Evolutionary conservation across 2,113 vertebrate species (phyloP), one percentile per base, ranked within the genome.

Genomic region (Pachyramphus minor): DNA sequence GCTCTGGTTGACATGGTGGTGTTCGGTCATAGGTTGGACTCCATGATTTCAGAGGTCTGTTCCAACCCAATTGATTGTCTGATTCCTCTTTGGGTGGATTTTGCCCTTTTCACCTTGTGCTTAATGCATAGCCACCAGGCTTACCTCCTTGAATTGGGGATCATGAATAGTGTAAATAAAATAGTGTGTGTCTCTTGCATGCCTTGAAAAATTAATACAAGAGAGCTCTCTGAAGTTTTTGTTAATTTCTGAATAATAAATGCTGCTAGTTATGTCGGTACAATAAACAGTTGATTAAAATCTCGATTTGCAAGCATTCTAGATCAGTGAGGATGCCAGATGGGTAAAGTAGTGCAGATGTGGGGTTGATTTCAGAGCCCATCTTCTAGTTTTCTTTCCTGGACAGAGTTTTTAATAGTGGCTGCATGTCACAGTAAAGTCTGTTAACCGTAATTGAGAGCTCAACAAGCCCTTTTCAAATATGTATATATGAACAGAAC

Each of bases 161-260:
- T n/a, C 11, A 3, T 0, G 0, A 28, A 11, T 5, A 44, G 23
- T 18, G 35, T 42, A 53, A 84, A 25, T 49, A 22, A n/a, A 12
- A 5, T 27, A 11, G 8, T 8, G 6, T 10, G 1, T 15, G 23
- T 41, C 7, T 37, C 13, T 35, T 2, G 0, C 18, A 4, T 39
- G 9, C 25, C 4, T 41, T 6, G 21, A 35, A 14, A n/a, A 84
- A 31, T 41, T 80, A 58, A 37, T n/a, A 8, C 2, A 18, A 24
- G 18, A 59, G 21, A 44, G 1, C 15, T 5, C 3, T 31, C 2
- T 66, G 27, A 68, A 66, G 27, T 33, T 21, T 12, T 37, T 28
- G 3, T 17, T 52, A 0, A 2, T 53, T 60, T 66, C 31, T 77
- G 31, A 33, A 33, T 69, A 8, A 8, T 37, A 56, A 69, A 22